phyloP scores from a whole-genome alignment of 2,113 vertebrate species.

The Rhinoptilus africanus region DNA sequence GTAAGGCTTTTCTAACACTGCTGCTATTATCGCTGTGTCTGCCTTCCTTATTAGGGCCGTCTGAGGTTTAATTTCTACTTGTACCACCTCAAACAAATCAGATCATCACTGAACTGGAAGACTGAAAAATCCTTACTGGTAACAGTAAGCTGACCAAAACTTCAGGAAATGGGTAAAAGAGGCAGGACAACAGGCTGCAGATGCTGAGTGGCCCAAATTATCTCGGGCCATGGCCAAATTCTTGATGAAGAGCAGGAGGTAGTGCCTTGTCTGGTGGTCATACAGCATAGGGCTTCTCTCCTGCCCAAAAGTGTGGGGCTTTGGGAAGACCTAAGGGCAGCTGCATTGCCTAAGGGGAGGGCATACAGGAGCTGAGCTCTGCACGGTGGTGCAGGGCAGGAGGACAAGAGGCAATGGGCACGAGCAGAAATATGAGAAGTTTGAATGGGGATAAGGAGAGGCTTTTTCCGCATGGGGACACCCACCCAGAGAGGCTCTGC shows the following conservation, averaged over 20 bases:
- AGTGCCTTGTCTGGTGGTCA: not conserved
- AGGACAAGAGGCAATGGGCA: not conserved
- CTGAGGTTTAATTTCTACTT: constrained; percentile 6
- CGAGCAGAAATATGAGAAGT: not conserved
- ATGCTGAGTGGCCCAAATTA: not conserved
- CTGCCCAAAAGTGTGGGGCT: rapidly evolving
- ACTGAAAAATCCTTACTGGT: not conserved
- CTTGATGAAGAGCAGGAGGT: not conserved
- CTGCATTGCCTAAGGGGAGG: not conserved
- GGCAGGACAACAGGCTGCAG: not conserved
- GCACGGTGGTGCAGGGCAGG: rapidly evolving
- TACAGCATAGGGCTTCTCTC: not conserved
- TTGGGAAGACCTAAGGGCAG: not conserved
- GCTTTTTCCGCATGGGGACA: not conserved
- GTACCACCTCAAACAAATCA: not conserved
- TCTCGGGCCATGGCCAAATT: not conserved
- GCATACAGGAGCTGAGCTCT: not conserved
- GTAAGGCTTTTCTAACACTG: constrained; percentile 51
- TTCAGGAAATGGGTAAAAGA: not conserved
- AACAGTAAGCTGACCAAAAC: not conserved
- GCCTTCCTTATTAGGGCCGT: constrained; percentile 3
- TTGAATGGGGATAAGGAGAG: not conserved
- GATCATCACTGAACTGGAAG: not conserved
- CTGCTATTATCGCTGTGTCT: not conserved
- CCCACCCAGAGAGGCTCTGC: not conserved